Evolutionary conservation across 1,140 invertebrate genomes (phyloP).

Genomic region (Cyclina sinensis): DNA sequence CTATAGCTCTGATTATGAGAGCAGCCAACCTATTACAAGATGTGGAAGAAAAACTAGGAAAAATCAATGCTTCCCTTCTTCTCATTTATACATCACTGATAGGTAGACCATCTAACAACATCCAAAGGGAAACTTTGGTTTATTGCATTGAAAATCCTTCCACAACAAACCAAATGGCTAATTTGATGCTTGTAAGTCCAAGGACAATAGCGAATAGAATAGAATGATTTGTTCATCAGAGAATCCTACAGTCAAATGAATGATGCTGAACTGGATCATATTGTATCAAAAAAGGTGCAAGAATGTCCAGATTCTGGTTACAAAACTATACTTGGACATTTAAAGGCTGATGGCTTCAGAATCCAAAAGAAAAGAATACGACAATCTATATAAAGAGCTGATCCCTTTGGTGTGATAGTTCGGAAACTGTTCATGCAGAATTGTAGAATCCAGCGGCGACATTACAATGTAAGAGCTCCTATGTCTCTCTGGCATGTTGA

Average conservation of each 20-base stretch:
- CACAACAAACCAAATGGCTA: slow-evolving; percentile 2
- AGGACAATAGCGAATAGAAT: slow-evolving; percentile 37
- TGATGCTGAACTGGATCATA: not conserved
- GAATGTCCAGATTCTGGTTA: not conserved
- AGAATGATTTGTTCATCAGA: slow-evolving; percentile 5
- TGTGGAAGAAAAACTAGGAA: too few species aligned
- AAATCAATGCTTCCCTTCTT: too few species aligned
- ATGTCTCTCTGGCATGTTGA: slow-evolving; percentile 41
- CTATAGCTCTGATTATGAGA: too few species aligned
- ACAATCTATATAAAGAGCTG: not conserved
- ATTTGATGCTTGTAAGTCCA: not conserved
- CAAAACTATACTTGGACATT: slow-evolving; percentile 8
- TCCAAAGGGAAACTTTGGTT: not conserved
- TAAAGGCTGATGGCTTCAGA: not conserved
- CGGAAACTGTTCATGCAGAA: not conserved
- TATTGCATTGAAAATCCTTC: slow-evolving; percentile 12
- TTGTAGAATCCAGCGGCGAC: not conserved
- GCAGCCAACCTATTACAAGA: too few species aligned
- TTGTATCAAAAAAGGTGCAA: not conserved
- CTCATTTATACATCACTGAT: too few species aligned
- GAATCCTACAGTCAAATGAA: not conserved
- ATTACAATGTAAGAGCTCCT: slow-evolving; percentile 11
- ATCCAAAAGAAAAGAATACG: not conserved
- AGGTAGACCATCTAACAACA: too few species aligned
- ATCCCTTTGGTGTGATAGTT: slow-evolving; percentile 30